Percentiles rank a stretch among this genome's conserved stretches.
phyloP scores from a whole-genome alignment of 2,888 invertebrate species.

The Lepeophtheirus nordmannii region DNA sequence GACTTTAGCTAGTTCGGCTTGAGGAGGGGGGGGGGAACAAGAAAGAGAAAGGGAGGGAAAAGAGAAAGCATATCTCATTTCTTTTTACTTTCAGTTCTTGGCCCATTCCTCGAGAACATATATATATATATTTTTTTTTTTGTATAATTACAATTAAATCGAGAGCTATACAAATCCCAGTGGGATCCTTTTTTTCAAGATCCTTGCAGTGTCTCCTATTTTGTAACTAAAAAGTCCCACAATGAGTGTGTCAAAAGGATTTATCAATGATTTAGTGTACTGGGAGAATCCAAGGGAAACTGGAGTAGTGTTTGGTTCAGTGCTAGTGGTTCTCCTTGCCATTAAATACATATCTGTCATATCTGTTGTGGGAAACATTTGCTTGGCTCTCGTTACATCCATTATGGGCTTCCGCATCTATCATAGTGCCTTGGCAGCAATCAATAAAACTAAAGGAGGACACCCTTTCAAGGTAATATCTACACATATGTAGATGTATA shows the following conservation, averaged over 20 bases:
- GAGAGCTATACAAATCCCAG: too few relatives aligned
- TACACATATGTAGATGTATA: too few relatives aligned
- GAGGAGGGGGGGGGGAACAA: neutral
- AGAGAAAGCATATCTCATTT: neutral
- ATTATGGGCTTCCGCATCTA: slow-evolving; percentile 24
- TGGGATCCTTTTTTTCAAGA: neutral
- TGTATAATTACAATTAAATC: too few relatives aligned
- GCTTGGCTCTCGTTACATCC: slow-evolving; percentile 21
- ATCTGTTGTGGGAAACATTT: slow-evolving; percentile 15
- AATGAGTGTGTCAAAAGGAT: neutral
- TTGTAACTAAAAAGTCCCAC: neutral
- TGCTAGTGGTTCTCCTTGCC: slow-evolving; percentile 15
- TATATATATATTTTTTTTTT: too few relatives aligned
- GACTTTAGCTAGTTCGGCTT: too few relatives aligned
- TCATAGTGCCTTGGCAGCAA: slow-evolving; percentile 15
- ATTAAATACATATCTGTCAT: slow-evolving; percentile 21
- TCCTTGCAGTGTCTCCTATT: neutral
- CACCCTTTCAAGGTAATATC: slow-evolving; percentile 22
- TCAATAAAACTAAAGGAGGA: slow-evolving; percentile 24
- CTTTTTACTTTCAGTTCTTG: neutral
- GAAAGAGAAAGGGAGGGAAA: neutral
- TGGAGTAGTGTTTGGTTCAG: slow-evolving; percentile 22
- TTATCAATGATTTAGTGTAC: slow-evolving; percentile 3
- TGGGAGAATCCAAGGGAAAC: slow-evolving; percentile 24
- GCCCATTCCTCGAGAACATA: neutral